Conservation (phyloP, 2,113 vertebrate species). For the Mustela nigripes region DNA sequence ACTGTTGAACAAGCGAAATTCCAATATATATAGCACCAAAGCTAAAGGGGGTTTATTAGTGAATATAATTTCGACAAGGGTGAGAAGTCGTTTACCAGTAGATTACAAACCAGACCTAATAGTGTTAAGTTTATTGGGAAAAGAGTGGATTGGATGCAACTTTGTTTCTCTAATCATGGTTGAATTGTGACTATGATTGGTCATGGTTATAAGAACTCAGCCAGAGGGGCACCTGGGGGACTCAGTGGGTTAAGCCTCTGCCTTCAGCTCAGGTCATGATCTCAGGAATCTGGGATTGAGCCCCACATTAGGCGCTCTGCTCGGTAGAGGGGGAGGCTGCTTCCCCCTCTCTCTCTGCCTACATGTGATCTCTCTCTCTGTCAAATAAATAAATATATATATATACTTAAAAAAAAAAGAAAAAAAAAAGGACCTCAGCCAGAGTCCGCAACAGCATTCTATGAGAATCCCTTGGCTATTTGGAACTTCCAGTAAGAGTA, state of each 20-base stretch:
- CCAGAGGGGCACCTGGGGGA: background rate
- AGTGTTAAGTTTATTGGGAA: background rate
- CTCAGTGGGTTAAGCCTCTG: too few relatives aligned
- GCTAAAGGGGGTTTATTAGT: background rate
- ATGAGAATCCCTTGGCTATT: background rate
- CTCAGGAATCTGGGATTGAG: too few relatives aligned
- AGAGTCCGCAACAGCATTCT: background rate
- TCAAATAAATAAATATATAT: too few relatives aligned
- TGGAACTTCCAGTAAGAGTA: background rate
- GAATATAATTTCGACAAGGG: background rate
- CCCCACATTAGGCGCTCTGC: too few relatives aligned
- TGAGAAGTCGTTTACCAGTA: background rate
- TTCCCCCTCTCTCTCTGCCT: too few relatives aligned
- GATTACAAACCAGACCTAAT: background rate
- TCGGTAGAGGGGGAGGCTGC: too few relatives aligned
- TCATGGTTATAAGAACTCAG: background rate
- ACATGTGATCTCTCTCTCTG: too few relatives aligned
- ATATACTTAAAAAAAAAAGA: too few relatives aligned
- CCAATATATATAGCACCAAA: background rate
- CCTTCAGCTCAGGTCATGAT: too few relatives aligned
- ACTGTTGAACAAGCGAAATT: background rate
- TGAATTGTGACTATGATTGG: background rate
- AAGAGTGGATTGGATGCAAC: background rate
- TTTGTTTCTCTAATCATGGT: background rate
- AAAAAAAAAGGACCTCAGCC: background rate